phyloP scores from a whole-genome alignment of 2,888 invertebrate genomes.

The Apantesis nais region DNA sequence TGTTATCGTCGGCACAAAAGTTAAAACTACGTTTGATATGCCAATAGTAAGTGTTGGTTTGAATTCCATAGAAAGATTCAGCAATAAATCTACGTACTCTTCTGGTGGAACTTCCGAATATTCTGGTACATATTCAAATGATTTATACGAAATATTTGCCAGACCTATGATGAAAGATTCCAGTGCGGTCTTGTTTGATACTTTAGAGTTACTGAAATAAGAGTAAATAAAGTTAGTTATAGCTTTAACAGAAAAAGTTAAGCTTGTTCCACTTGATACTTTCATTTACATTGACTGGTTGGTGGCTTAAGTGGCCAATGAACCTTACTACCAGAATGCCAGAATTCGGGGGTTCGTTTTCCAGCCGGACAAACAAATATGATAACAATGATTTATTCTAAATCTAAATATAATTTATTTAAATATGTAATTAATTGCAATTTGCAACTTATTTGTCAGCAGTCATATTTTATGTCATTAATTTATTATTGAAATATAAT shows the following conservation, averaged over 20 bases:
- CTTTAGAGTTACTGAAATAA: constrained; percentile 64
- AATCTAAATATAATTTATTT: too few relatives aligned
- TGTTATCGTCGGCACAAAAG: constrained; percentile 86
- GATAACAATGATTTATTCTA: too few relatives aligned
- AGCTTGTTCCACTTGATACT: background rate
- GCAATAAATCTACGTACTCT: constrained; percentile 84
- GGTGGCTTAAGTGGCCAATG: background rate
- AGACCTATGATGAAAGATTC: constrained; percentile 84
- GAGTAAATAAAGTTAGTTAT: too few relatives aligned
- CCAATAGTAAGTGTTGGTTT: constrained; percentile 83
- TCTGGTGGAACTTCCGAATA: constrained; percentile 85
- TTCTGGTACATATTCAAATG: constrained; percentile 84
- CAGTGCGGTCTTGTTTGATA: constrained; percentile 81
- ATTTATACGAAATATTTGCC: constrained; percentile 86
- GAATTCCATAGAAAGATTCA: constrained; percentile 81
- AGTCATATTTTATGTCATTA: too few relatives aligned
- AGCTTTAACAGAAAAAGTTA: background rate
- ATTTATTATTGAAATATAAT: too few relatives aligned
- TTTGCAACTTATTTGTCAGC: too few relatives aligned
- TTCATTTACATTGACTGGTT: background rate
- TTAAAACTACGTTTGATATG: constrained; percentile 79
- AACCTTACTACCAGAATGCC: too few relatives aligned
- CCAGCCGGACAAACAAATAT: background rate
- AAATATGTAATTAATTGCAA: too few relatives aligned
- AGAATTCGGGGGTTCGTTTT: background rate